A percentile compares a stretch with the other conserved stretches of the same genome.
Evolutionary conservation across 2,113 vertebrate genomes (phyloP).

Genomic region (Sciurus niger): DNA sequence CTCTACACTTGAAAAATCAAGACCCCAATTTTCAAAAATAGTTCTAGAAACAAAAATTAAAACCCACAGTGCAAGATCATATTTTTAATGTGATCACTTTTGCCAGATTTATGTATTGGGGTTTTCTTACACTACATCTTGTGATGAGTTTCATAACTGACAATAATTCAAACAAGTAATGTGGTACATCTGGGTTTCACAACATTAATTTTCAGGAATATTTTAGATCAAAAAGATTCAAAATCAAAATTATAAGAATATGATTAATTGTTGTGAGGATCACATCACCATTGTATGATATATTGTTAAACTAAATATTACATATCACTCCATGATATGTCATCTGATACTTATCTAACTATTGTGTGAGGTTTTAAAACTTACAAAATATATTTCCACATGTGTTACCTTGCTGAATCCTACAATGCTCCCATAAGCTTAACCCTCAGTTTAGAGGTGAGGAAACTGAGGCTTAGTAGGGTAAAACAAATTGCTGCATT

Average conservation of each 20-base stretch:
- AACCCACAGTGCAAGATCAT: neutral
- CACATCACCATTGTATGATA: neutral
- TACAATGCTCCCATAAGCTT: neutral
- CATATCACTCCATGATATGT: neutral
- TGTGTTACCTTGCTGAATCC: neutral
- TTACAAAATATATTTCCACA: neutral
- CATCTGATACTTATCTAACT: neutral
- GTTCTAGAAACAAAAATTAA: constrained; percentile 38
- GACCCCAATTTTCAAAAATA: constrained; percentile 29
- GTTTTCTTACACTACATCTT: constrained; percentile 18
- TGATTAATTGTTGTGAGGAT: neutral
- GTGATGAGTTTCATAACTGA: neutral
- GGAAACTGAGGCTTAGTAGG: neutral
- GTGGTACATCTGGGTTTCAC: neutral
- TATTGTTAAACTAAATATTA: neutral
- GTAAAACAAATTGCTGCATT: neutral
- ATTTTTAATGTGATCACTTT: neutral
- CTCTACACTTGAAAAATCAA: constrained; percentile 48
- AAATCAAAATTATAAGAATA: constrained; percentile 3
- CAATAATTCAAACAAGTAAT: constrained; percentile 16
- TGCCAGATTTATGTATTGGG: neutral
- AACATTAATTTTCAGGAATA: constrained; percentile 16
- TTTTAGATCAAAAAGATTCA: neutral
- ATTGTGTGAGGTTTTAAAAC: neutral
- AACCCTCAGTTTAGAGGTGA: neutral